Evolutionary conservation across 1,140 invertebrate species (phyloP), one percentile per base, ranked within the genome.

Genomic region (Achatina immaculata): DNA sequence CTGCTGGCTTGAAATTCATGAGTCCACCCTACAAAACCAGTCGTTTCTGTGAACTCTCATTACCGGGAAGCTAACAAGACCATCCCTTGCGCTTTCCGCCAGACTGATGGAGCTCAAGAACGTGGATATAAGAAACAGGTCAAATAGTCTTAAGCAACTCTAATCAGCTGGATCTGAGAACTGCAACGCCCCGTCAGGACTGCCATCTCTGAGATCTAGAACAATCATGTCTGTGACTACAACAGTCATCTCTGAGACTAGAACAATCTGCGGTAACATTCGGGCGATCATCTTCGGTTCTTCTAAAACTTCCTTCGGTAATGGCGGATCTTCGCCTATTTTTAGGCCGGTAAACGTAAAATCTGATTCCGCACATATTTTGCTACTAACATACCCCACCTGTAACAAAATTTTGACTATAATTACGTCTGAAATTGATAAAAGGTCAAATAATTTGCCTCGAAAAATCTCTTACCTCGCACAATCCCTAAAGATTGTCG

Each of bases 271-370:
- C 55, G 55, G 45, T 75, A 75, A 58, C 48, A 75, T 75, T 75
- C 48, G 45, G 73, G 16, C 14, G 7, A 72, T 9, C 34, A 34
- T 38, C 1, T 1, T 51, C 31, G 21, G 9, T 21, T 7, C 6
- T 58, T 75, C 34, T 6, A 3, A 16, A 66, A 40, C 11, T 36
- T 74, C 40, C 21, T 48, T 9, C 45, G 73, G 73, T 58, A n/a
- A 51, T 75, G 48, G 31, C 73, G 73, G 73, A 75, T 62, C 31
- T 58, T 75, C 2, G n/a, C 45, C 48, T 55, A 75, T 58, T 75
- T 75, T 55, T 75, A 75, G 45, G 21, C 11, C n/a, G 48, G 73
- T 75, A 62, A 75, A 55, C 73, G 73, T 75, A 75, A 75, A 75
- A 16, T 72, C 24, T 38, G 40, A 16, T 72, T 9, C n/a, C 24